Base-by-base conservation (phyloP, 1,140 invertebrate genomes). In the Euwallacea fornicatus region DNA sequence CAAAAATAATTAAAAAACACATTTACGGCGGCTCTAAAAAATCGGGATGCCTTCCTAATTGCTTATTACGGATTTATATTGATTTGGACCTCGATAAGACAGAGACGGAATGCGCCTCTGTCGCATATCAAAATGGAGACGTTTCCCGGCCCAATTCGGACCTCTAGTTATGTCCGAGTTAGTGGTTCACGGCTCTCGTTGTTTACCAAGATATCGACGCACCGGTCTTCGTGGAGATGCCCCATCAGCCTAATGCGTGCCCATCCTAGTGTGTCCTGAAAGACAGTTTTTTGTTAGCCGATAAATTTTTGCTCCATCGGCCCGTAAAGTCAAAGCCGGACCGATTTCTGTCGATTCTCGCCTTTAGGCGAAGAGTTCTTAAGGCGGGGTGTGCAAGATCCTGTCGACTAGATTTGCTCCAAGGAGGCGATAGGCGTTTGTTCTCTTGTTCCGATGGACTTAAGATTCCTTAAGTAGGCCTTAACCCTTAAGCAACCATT, bases 301-400 rank as follows among this genome's bases (percentile, higher is more conserved):
- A 67, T 77, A 76, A 77, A 76, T 77, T 76, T 77, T 77, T 77
- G 76, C 74, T 71, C 69, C 76, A 77, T 66, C 76, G 76, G 72
- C 43, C 68, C 69, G 76, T 75, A 77, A 77, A 77, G 76, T 77
- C 76, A 77, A 77, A 77, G 76, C 42, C 9, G 59, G 75, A 74
- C 71, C 16, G 55, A 60, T 67, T 46, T 44, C 47, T 58, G 62
- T 64, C 73, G 43, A 69, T 46, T 65, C 55, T 58, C 66, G 64
- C 62, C 71, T 59, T 47, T 69, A 66, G 50, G 21, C 8, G 41
- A 11, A 44, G 13, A 10, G 33, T 2, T 41, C 61, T n/a, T 46
- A 53, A 66, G 69, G 33, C 41, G 33, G 11, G 6, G 33, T 9
- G 42, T 15, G 41, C 10, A 59, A 10, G 58, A 47, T 16, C 67